Percentiles rank a stretch among this genome's conserved stretches.
phyloP scores from a whole-genome alignment of 2,797 vertebrate genomes.

The Pangasius mekongensis region DNA sequence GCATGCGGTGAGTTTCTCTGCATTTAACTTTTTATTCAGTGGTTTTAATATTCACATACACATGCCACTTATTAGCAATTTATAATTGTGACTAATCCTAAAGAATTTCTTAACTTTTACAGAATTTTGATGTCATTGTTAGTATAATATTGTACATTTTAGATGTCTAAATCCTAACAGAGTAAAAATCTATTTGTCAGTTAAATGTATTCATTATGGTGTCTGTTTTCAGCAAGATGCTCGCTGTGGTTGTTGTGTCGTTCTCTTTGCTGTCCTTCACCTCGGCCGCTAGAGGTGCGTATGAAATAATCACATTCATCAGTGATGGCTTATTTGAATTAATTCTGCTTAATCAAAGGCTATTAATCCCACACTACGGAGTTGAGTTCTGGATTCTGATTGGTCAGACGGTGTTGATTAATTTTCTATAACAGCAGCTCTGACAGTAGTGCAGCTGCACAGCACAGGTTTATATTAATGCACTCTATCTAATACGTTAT shows the following conservation, averaged over 20 bases:
- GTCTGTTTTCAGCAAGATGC: constrained; percentile 5
- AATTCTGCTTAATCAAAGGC: not conserved
- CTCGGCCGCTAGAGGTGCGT: not conserved
- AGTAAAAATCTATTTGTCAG: not conserved
- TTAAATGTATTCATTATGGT: not conserved
- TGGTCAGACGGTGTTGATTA: not conserved
- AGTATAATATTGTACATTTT: not conserved
- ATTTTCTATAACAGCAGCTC: not conserved
- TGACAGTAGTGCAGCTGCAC: not conserved
- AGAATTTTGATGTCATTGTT: not conserved
- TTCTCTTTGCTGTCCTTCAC: not conserved
- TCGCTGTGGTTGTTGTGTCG: not conserved
- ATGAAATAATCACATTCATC: not conserved
- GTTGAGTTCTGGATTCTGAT: not conserved
- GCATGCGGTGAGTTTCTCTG: not conserved
- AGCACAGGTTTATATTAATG: not conserved
- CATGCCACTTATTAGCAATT: too few species aligned
- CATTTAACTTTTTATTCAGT: not conserved
- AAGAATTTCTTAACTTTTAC: too few species aligned
- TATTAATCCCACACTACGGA: not conserved
- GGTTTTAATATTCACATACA: too few species aligned
- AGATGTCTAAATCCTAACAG: not conserved
- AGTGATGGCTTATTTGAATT: not conserved
- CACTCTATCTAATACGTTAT: not conserved
- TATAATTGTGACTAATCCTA: too few species aligned